These are phyloP conservation scores for Xiphorhynchus elegans DNA, from an alignment of 2,113 vertebrate genomes.

Conservation along the genomic window DNA sequence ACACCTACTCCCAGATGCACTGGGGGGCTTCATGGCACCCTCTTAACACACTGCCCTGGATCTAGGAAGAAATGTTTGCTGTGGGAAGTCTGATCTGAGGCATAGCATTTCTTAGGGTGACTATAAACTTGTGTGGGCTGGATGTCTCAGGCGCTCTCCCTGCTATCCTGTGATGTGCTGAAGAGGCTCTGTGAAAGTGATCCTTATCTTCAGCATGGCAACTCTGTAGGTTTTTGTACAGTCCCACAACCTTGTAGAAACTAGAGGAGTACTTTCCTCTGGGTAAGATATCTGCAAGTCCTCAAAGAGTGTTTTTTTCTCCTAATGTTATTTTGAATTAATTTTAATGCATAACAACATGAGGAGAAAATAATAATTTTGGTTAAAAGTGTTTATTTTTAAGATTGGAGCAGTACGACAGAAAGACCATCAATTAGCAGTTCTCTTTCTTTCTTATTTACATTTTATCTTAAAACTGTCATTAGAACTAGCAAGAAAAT, in stretches of 20 bases:
- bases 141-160: background rate
- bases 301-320: background rate
- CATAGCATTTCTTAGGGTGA: background rate
- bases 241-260: background rate
- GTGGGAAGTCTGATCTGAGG: conserved; percentile 17
- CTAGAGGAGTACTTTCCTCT: background rate
- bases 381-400: background rate
- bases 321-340: background rate
- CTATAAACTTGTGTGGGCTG: conserved; percentile 16
- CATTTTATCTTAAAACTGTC: background rate
- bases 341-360: rapidly evolving
- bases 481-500: background rate
- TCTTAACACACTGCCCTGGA: background rate
- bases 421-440: background rate
- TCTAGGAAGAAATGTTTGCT: conserved; percentile 1
- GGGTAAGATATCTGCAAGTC: background rate
- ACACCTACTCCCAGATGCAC: background rate
- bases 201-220: conserved; percentile 32
- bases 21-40: background rate
- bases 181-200: conserved; percentile 32
- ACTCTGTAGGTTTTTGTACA: background rate
- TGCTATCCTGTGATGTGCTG: background rate
- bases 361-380: background rate
- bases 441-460: background rate
- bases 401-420: background rate